Base-by-base conservation (phyloP, 2,113 vertebrate species). In the Thryonomys swinderianus region DNA sequence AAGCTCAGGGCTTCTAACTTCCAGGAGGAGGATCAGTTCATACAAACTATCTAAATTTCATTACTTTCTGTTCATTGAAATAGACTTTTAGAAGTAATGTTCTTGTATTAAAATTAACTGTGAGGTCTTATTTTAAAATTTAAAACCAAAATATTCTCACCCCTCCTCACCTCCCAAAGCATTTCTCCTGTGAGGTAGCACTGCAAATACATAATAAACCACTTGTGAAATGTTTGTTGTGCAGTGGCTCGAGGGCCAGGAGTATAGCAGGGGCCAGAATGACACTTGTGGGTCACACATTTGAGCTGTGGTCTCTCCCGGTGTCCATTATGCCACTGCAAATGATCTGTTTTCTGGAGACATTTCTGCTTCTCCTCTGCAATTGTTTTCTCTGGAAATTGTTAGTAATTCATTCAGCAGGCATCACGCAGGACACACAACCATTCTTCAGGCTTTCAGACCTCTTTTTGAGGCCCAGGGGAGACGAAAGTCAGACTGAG, bases 341-440 rank as follows among this genome's bases (percentile, higher is more conserved):
- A n/a, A n/a, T n/a, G n/a, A n/a, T n/a, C n/a, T n/a, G n/a, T 10
- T 62, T 78, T 80, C 25, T 82, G 18, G 9, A 86, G 6, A 8
- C 37, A 90, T 79, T 67, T 67, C 20, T 84, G 66, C 48, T 34
- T 83, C 5, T 87, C 11, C 45, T 80, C 59, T 85, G 4, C 7
- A 55, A 34, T 66, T 88, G 4, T 67, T 91, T 91, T 82, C 32
- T 59, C 91, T 45, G 45, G 2, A 93, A 93, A 86, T 73, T 57
- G 80, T 74, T 42, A 64, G 53, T 67, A 69, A 48, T 90, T 17
- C 89, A 5, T 37, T 85, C 82, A 61, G 21, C 83, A 42, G 61
- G 0, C 23, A 92, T 84, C 42, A 57, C 10, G 45, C 9, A 90
- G 25, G 27, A 61, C 32, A 64, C 34, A 12, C 57, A 93, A 80